A percentile compares a stretch with the other conserved stretches of the same genome.
Conservation (phyloP, 2,888 invertebrate species). For the Hesperia comma region DNA sequence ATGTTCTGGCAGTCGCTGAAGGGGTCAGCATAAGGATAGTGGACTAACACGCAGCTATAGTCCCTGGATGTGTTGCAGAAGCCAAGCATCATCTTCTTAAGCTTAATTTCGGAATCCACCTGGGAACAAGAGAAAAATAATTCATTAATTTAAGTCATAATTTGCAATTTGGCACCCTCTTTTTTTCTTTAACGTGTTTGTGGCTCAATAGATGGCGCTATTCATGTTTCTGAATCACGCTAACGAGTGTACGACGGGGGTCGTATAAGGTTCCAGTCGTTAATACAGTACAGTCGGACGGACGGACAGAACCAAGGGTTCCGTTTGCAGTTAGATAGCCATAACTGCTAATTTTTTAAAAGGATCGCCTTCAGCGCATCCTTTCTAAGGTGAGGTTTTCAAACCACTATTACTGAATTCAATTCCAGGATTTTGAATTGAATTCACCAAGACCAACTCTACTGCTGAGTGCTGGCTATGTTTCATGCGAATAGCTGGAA, state of each 20-base stretch:
- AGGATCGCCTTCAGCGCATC: not conserved
- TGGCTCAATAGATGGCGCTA: not conserved
- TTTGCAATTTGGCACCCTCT: too few relatives aligned
- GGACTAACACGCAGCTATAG: slow-evolving; percentile 83
- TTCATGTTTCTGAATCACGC: not conserved
- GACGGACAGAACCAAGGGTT: not conserved
- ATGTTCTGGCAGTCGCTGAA: slow-evolving; percentile 73
- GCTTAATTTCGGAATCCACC: slow-evolving; percentile 83
- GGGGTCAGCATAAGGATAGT: slow-evolving; percentile 78
- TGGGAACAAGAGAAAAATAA: slow-evolving; percentile 62
- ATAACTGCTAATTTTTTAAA: not conserved
- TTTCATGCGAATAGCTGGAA: too few relatives aligned
- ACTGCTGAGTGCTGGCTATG: too few relatives aligned
- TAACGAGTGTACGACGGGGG: too few relatives aligned
- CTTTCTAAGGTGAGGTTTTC: too few relatives aligned
- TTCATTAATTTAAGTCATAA: slow-evolving; percentile 4
- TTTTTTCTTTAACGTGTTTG: not conserved
- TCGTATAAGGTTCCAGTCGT: too few relatives aligned
- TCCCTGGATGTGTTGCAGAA: slow-evolving; percentile 72
- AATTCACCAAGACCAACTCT: too few relatives aligned
- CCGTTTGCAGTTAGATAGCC: not conserved
- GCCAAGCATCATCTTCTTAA: slow-evolving; percentile 74
- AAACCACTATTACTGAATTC: too few relatives aligned
- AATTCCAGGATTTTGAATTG: too few relatives aligned
- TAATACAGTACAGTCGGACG: not conserved